Evolutionary conservation across 2,113 vertebrate genomes (phyloP), one percentile per base, ranked within the genome.

Genomic region (Micromys minutus): DNA sequence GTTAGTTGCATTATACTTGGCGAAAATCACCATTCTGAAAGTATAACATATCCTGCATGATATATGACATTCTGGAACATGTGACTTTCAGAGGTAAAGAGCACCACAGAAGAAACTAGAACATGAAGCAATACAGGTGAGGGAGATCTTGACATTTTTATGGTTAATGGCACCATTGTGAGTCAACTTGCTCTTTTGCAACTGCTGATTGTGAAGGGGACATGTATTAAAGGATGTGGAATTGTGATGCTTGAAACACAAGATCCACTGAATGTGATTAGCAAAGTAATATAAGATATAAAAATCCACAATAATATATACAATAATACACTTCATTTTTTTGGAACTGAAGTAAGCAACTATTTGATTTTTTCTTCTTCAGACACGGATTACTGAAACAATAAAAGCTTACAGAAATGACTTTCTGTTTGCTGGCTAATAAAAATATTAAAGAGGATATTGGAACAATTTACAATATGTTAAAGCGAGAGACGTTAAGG

Each of bases 31-130:
- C 31, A 19, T 34, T 13, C 6, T 5, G 5, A 3, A 83, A 84
- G 39, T 19, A 2, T 9, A 63, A 2, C 21, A 3, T 50, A 47
- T 69, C 31, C 36, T 34, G n/a, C n/a, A n/a, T n/a, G 34, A 50
- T 63, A 15, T 1, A n/a, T 0, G n/a, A 19, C 34, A n/a, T n/a
- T 83, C 26, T 59, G 13, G 57, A 61, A 79, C 39, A 59, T 55
- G 6, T 8, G 8, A 10, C 57, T 34, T 34, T 50, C 12, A 52
- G 55, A 50, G 26, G 13, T 4, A 59, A 16, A 47, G 29, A 36
- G 2, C 1, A 50, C 19, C 55, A 17, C 1, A 21, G 10, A 21
- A 36, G 17, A 17, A 5, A 12, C 1, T 1, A 13, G 22, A 36
- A 16, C 5, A 42, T 45, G 8, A 9, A 34, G 29, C 4, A 11